phyloP scores from a whole-genome alignment of 2,888 invertebrate species.

The Limnephilus rhombicus region DNA sequence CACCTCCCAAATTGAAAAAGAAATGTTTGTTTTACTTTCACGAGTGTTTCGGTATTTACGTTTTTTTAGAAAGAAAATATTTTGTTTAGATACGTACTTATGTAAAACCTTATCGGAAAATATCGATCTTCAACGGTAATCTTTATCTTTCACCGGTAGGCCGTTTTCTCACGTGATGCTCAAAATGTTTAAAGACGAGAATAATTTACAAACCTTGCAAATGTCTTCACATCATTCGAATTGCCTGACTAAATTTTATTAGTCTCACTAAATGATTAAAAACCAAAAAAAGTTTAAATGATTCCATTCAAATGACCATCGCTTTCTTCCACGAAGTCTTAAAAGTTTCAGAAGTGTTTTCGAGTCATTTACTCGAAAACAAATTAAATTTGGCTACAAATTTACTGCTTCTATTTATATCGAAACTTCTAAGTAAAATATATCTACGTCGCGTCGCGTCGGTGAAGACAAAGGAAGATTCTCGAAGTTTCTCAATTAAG shows the following conservation, averaged over 20 bases:
- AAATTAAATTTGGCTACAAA: background rate
- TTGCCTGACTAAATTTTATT: background rate
- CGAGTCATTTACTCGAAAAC: background rate
- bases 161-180: background rate
- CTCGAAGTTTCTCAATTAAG: background rate
- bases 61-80: too few species aligned
- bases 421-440: background rate
- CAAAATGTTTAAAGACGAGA: background rate
- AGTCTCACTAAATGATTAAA: background rate
- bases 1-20: too few species aligned
- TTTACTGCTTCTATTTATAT: background rate
- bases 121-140: too few species aligned
- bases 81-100: too few species aligned
- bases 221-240: background rate
- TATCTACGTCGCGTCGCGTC: background rate
- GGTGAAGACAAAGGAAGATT: background rate
- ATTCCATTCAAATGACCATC: background rate
- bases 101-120: too few species aligned
- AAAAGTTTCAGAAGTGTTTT: background rate
- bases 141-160: too few species aligned
- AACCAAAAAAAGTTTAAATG: background rate
- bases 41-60: too few species aligned
- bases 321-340: background rate
- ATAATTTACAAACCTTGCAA: background rate
- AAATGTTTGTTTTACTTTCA: too few species aligned